Evolutionary conservation across 2,888 invertebrate genomes (phyloP).

Genomic region (Monochamus alternatus): DNA sequence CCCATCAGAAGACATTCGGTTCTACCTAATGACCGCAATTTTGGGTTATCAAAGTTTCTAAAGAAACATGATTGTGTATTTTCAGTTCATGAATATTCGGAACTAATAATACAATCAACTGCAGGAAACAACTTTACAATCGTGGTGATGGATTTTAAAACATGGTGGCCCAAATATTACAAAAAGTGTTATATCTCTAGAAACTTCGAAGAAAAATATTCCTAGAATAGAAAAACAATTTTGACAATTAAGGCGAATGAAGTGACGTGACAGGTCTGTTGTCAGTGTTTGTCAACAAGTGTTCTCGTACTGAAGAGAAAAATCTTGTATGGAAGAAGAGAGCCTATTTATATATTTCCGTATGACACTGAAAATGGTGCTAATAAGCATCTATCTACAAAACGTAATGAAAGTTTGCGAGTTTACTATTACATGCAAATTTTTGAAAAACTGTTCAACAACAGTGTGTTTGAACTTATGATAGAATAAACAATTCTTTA

Average conservation of each 20-base stretch:
- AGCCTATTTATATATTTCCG: neutral
- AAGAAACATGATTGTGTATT: constrained; percentile 15
- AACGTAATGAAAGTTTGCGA: neutral
- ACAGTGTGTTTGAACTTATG: neutral
- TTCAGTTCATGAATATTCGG: constrained; percentile 1
- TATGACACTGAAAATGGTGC: neutral
- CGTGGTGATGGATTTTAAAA: constrained; percentile 1
- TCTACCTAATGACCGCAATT: constrained; percentile 36
- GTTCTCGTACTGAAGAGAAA: constrained; percentile 1
- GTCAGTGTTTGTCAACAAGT: neutral
- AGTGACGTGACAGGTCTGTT: too few species aligned
- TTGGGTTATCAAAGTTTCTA: neutral
- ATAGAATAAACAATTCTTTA: too few species aligned
- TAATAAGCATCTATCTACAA: neutral
- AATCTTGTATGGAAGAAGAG: neutral
- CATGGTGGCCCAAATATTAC: constrained; percentile 7
- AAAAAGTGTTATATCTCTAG: constrained; percentile 5
- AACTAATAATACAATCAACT: constrained; percentile 3
- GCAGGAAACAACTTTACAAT: constrained; percentile 10
- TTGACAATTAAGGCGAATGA: too few species aligned
- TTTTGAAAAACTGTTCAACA: neutral
- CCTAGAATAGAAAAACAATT: constrained; percentile 3
- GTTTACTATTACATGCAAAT: neutral
- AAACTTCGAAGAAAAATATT: constrained; percentile 3
- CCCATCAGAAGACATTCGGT: constrained; percentile 40